Evolutionary conservation across 2,113 vertebrate genomes (phyloP), one percentile per base, ranked within the genome.

Genomic region (Malurus melanocephalus): DNA sequence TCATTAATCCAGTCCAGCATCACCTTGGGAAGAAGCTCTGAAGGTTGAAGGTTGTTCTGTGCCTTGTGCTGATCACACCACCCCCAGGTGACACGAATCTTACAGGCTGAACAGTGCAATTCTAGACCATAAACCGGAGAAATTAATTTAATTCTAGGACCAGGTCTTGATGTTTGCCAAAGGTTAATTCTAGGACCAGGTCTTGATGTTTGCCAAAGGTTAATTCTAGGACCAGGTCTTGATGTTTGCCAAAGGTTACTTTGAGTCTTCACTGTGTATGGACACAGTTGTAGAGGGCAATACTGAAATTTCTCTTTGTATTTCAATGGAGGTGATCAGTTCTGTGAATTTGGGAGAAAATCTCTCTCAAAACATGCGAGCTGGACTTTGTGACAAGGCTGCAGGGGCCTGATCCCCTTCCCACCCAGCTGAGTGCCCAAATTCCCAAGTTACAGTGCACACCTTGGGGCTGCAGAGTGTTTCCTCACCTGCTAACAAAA

Each of bases 321-420:
- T 46, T 77, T 57, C 38, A 38, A 10, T 38, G 38, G 38, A 38
- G 38, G 10, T 38, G 38, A 38, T 38, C 11, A 38, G 38, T 38
- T 38, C 38, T 38, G 38, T 38, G 38, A 38, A 9, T 52, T 28
- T 55, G 35, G 40, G 43, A 67, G 80, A 69, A 65, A 68, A 61
- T n/a, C 28, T 62, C 13, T 60, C 60, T 68, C 23, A 16, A 48
- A 67, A 59, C 0, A 0, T 0, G 0, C 28, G 33, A 38, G 32
- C 8, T 9, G 5, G n/a, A 30, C 26, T 35, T 60, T 33, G 32
- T 5, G 3, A 15, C 13, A 9, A 20, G 33, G 40, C 21, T 76
- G 26, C 46, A 32, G 68, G 56, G 33, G 15, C 16, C 62, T 18
- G 19, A 48, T 13, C 35, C 62, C 5, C 57, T 53, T 77, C 65